These are phyloP conservation scores for Apodemus agrarius DNA, from an alignment of 2,797 vertebrate species.

Conservation along the genomic window DNA sequence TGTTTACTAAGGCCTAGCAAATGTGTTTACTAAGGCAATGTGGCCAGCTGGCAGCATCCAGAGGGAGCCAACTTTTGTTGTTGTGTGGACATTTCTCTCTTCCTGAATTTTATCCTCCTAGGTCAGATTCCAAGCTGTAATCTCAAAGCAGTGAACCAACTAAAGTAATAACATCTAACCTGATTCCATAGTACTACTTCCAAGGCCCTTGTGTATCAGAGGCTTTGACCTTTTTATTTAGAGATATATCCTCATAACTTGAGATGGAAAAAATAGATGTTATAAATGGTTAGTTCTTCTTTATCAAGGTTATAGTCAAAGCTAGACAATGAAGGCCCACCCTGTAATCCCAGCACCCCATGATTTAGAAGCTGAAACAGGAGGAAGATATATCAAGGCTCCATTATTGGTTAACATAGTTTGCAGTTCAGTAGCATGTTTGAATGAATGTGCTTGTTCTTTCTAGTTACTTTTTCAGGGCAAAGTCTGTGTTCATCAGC, in stretches of 20 bases:
- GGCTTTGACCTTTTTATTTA: neutral
- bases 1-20: neutral
- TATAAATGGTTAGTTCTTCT: constrained; percentile 30
- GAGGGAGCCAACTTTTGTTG: constrained; percentile 30
- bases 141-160: constrained; percentile 57
- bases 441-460: neutral
- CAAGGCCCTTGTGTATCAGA: neutral
- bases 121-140: constrained; percentile 49
- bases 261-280: constrained; percentile 3
- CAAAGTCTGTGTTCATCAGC: neutral
- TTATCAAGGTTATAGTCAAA: neutral
- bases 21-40: neutral
- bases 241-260: neutral
- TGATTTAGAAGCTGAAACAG: neutral
- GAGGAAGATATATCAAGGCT: constrained; percentile 22
- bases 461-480: constrained; percentile 43
- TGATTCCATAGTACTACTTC: neutral
- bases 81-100: constrained; percentile 31
- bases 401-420: neutral
- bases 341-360: neutral
- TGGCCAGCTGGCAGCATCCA: constrained; percentile 31
- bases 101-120: constrained; percentile 54
- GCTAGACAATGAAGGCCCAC: neutral
- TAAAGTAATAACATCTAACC: neutral
- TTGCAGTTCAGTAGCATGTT: neutral